Conservation (phyloP, 2,888 invertebrate genomes). For the Morinoia aosen region DNA sequence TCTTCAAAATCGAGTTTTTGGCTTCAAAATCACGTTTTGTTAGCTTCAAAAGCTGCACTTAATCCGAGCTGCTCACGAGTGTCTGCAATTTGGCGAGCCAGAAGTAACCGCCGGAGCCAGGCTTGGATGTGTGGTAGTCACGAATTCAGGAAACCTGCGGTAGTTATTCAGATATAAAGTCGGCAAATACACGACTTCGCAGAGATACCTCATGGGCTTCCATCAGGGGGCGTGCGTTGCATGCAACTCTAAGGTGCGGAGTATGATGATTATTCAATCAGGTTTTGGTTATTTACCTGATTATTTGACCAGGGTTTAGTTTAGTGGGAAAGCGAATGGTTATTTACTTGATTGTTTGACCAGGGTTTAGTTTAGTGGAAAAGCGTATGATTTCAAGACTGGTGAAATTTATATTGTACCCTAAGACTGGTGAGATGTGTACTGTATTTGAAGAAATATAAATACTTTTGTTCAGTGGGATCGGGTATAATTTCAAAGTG, state of each 20-base stretch:
- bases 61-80: too few relatives aligned
- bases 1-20: background rate
- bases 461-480: too few relatives aligned
- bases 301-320: too few relatives aligned
- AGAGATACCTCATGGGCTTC: background rate
- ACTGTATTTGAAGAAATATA: too few relatives aligned
- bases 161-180: conserved; percentile 1
- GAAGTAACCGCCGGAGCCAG: background rate
- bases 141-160: background rate
- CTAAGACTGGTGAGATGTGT: too few relatives aligned
- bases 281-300: background rate
- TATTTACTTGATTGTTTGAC: too few relatives aligned
- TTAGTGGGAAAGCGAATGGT: too few relatives aligned
- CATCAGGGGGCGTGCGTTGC: background rate
- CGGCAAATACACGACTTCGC: background rate
- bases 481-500: too few relatives aligned
- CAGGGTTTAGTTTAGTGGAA: too few relatives aligned
- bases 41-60: background rate
- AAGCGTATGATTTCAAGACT: too few relatives aligned
- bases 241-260: background rate
- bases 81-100: too few relatives aligned
- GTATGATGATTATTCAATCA: background rate
- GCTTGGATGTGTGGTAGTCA: background rate
- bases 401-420: too few relatives aligned
- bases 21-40: background rate